Evolutionary conservation across 2,888 invertebrate genomes (phyloP).

Genomic region (Hypselothyrea guttata): DNA sequence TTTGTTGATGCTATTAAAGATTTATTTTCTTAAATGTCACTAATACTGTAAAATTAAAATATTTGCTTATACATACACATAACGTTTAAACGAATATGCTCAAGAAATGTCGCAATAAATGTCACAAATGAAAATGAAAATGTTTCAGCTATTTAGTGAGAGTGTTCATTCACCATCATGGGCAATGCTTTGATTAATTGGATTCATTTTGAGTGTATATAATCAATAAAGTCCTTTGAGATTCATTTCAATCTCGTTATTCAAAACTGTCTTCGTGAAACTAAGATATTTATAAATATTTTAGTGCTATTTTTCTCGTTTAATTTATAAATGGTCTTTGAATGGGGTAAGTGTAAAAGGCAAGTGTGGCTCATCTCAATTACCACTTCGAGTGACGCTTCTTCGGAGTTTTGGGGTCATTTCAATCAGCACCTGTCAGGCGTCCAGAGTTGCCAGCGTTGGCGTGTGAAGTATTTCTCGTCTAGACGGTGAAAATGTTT

Average conservation of each 20-base stretch:
- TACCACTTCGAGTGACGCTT: conserved; percentile 30
- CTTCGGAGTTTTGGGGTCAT: conserved; percentile 60
- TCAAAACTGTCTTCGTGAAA: no score
- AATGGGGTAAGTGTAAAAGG: conserved; percentile 43
- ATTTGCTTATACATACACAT: background rate
- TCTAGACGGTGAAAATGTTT: conserved; percentile 49
- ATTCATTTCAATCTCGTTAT: no score
- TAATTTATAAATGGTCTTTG: no score
- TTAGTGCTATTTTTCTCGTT: no score
- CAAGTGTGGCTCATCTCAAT: conserved; percentile 42
- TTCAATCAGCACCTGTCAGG: conserved; percentile 75
- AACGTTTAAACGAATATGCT: background rate
- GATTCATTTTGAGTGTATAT: no score
- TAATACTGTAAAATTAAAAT: background rate
- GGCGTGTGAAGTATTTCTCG: conserved; percentile 57
- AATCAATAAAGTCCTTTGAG: no score
- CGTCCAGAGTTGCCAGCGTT: conserved; percentile 42
- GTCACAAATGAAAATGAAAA: no score
- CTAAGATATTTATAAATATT: no score
- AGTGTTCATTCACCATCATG: no score
- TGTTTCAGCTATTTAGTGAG: no score
- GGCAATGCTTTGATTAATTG: no score
- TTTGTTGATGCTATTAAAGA: conserved; percentile 35
- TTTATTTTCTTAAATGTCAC: conserved; percentile 22
- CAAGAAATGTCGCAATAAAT: no score